Conservation (phyloP, 2,888 invertebrate species). For the Ornithoptera alexandrae region DNA sequence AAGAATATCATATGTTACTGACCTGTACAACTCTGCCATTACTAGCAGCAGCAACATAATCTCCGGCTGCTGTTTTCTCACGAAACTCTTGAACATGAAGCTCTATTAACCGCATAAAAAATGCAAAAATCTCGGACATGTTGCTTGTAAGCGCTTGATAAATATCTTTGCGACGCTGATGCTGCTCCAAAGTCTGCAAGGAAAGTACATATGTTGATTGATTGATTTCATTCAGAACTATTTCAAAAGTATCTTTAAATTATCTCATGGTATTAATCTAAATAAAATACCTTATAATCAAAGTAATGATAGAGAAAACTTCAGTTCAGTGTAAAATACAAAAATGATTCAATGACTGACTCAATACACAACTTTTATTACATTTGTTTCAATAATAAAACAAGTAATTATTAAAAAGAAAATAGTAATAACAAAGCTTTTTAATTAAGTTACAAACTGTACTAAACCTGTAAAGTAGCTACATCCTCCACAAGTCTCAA, state of each 20-base stretch:
- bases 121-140: constrained; percentile 93
- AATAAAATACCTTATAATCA: too few relatives aligned
- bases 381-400: neutral
- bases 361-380: too few relatives aligned
- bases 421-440: neutral
- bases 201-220: neutral
- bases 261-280: too few relatives aligned
- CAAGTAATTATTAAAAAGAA: neutral
- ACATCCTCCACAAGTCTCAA: constrained; percentile 96
- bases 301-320: too few relatives aligned
- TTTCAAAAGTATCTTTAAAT: too few relatives aligned
- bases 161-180: constrained; percentile 93
- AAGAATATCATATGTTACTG: neutral
- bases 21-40: constrained; percentile 90
- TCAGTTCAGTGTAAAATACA: too few relatives aligned
- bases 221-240: neutral
- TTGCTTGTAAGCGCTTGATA: constrained; percentile 92
- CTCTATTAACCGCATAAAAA: constrained; percentile 89
- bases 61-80: constrained; percentile 82
- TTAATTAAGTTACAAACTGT: neutral
- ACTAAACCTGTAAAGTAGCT: constrained; percentile 86
- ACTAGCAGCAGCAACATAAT: constrained; percentile 83
- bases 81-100: constrained; percentile 88
- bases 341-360: too few relatives aligned
- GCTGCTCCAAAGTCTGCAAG: constrained; percentile 88